phyloP scores from a whole-genome alignment of 2,113 vertebrate genomes.

The Cyanoliseus patagonus region DNA sequence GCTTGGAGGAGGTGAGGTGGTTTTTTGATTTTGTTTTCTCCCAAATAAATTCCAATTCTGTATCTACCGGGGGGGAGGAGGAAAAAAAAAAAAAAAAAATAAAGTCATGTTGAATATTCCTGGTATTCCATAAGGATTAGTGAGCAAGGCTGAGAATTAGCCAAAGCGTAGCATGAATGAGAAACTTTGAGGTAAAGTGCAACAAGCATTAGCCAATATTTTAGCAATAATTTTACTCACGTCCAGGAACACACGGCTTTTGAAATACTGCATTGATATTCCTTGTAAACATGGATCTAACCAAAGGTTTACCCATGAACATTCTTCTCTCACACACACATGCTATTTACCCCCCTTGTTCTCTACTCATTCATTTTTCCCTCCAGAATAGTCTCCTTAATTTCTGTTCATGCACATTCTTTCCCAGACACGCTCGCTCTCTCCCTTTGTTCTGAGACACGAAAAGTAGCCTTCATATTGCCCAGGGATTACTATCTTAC shows the following conservation, averaged over 20 bases:
- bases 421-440: background rate
- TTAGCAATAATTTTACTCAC: background rate
- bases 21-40: background rate
- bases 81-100: background rate
- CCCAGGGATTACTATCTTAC: background rate
- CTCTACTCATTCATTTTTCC: background rate
- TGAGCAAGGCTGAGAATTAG: background rate
- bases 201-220: background rate
- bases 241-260: background rate
- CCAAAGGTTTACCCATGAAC: background rate
- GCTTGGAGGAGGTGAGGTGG: fast-evolving
- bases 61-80: background rate
- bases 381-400: background rate
- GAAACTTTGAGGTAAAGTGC: background rate
- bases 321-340: background rate
- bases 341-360: background rate
- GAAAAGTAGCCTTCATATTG: background rate
- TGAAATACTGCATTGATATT: background rate
- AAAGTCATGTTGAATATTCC: background rate
- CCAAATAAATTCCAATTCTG: background rate
- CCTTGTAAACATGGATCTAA: background rate
- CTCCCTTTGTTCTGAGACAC: background rate
- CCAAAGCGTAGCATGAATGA: background rate
- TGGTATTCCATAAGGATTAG: background rate
- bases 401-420: background rate